Base-by-base conservation (phyloP, 2,797 vertebrate species). In the Spea hammondii region DNA sequence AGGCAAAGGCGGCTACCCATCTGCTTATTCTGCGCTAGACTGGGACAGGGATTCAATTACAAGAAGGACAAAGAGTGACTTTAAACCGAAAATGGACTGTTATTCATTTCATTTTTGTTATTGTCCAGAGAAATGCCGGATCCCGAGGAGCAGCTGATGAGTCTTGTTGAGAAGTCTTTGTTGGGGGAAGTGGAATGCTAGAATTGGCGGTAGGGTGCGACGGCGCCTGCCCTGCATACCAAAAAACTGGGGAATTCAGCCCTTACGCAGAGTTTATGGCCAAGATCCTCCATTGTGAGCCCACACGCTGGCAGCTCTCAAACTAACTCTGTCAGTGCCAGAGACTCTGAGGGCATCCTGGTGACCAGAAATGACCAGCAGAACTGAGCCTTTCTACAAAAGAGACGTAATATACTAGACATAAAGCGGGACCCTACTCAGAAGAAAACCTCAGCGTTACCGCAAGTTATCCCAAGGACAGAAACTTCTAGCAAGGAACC, bases 221-320 rank as follows among this genome's bases (percentile, higher is more conserved):
- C 62, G 79, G 79, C 79, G 79, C 74, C 79, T 72, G 79, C n/a
- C 79, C 13, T 67, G 79, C 79, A 81, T 81, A 80, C 68, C 79
- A 80, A 80, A 70, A 13, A 12, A 13, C 3, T 32, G 32, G 70
- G 32, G 68, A 72, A 76, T 77, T 81, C 74, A 72, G 14, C 66
- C 5, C 53, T 73, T 69, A 50, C 17, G 17, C n/a, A n/a, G 10
- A 62, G 57, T 8, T 9, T 12, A 69, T 1, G 60, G 65, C 67
- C 60, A 66, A 53, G 49, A 60, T 44, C 79, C 68, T 13, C 8
- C 45, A 51, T 62, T 46, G 53, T 45, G 51, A 64, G 64, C 72
- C 79, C 74, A 72, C 74, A 68, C 11, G n/a, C 50, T 46, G 67
- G 45, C 44, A 10, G 53, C 9, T 7, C 8, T 11, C 46, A 0